Base-by-base conservation (phyloP, 2,888 invertebrate genomes). In the Anticlea derivata region DNA sequence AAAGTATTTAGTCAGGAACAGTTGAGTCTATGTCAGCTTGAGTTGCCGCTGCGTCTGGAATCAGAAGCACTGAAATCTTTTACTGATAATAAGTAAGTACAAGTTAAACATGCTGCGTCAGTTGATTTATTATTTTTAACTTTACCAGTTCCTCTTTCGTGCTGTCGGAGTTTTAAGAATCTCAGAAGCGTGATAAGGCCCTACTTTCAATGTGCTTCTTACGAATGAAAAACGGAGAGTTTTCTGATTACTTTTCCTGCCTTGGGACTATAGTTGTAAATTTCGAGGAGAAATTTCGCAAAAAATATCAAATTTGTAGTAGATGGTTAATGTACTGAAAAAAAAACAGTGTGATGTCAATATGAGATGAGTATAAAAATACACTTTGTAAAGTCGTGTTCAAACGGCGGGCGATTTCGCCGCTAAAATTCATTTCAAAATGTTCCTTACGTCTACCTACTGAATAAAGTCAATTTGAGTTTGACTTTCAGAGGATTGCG, bases 1-100 rank as follows among this genome's bases (percentile, higher is more conserved):
- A 50, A 80, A 78, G 79, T 71, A 78, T 83, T 83, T 77, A 72
- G 69, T 60, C 62, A 55, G 58, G 61, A 55, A 68, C 63, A 57
- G 65, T 65, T 58, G 64, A 68, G 66, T 68, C 71, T 65, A 63
- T 66, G 73, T 74, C 66, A 66, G 66, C 60, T 48, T 51, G 60
- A 71, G 63, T 72, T 75, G 60, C 58, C 55, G 50, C 58, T 63
- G 53, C 49, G 50, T 59, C 52, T 57, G 55, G 50, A 55, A 44
- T 63, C 51, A 35, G 48, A 50, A 47, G 65, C 49, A 65, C 56
- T 63, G 66, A 66, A 68, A 65, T 44, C 58, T 68, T 59, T 53
- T 54, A 41, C 60, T 61, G 53, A 61, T 62, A 59, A 58, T 56
- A 53, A 56, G 44, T 48, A 62, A 50, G 54, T 60, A 62, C 61